These are phyloP conservation scores for Lethrus apterus DNA, from an alignment of 1,140 invertebrate species.

Conservation along the genomic window DNA sequence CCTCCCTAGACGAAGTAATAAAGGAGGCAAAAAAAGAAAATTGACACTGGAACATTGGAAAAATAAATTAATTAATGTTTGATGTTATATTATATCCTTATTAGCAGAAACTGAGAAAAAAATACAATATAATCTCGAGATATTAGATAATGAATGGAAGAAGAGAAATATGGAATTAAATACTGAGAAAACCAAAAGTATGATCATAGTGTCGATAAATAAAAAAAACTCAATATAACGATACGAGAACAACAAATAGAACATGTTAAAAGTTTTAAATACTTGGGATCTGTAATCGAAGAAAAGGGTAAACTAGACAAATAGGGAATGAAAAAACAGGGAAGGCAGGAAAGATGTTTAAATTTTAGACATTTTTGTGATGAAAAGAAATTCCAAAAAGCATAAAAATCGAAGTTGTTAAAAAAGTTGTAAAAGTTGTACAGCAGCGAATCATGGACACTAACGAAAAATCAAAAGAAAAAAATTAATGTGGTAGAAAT, in stretches of 20 bases:
- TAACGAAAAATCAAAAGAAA: no score
- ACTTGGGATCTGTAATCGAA: background rate
- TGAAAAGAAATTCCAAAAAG: no score
- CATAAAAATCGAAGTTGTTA: no score
- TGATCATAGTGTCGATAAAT: background rate
- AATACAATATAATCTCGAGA: background rate
- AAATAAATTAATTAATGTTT: background rate
- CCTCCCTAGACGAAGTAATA: background rate
- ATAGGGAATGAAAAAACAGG: no score
- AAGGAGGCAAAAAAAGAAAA: background rate
- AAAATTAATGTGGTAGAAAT: no score
- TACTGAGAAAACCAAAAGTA: conserved; percentile 2
- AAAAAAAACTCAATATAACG: conserved; percentile 1
- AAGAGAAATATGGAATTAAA: background rate
- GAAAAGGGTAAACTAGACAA: no score
- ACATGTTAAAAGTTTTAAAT: no score
- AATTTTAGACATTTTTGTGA: no score
- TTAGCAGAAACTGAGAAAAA: background rate
- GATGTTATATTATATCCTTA: background rate
- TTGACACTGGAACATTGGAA: background rate
- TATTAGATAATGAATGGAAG: background rate
- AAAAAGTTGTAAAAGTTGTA: no score
- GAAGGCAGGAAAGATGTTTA: no score
- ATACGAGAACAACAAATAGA: background rate
- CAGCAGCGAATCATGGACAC: no score